Evolutionary conservation across 2,113 vertebrate genomes (phyloP).

Genomic region (Oxyruncus cristatus): DNA sequence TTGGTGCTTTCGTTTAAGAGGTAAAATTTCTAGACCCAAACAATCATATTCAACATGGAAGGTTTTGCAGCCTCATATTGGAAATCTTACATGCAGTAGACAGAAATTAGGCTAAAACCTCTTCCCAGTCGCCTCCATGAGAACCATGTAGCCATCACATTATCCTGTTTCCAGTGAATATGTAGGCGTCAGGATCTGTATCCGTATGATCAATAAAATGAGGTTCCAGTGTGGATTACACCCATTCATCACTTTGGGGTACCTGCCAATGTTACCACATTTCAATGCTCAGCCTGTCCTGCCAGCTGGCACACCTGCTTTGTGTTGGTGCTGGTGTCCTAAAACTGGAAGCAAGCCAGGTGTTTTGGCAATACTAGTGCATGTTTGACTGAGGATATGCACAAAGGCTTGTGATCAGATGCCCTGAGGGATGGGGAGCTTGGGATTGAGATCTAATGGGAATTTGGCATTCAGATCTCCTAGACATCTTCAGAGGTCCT

Average conservation of each 20-base stretch:
- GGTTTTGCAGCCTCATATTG: background rate
- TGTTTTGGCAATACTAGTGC: background rate
- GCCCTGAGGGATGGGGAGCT: background rate
- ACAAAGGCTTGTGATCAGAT: background rate
- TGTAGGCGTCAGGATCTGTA: background rate
- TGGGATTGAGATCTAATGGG: background rate
- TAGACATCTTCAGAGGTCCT: background rate
- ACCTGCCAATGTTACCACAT: background rate
- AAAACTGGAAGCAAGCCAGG: background rate
- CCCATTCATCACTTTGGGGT: background rate
- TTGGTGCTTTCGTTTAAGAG: background rate
- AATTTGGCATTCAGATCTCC: background rate
- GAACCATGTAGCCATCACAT: background rate
- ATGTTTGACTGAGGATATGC: background rate
- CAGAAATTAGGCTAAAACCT: background rate
- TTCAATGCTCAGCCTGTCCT: background rate
- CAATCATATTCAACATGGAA: background rate
- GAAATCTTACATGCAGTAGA: background rate
- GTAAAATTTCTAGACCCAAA: background rate
- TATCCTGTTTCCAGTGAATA: background rate
- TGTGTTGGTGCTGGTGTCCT: constrained; percentile 20
- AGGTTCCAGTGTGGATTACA: background rate
- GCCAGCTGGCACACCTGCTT: constrained; percentile 36
- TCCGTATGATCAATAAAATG: background rate
- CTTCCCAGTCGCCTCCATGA: background rate